Conservation (phyloP, 2,888 invertebrate species). For the Tetragnatha montana region DNA sequence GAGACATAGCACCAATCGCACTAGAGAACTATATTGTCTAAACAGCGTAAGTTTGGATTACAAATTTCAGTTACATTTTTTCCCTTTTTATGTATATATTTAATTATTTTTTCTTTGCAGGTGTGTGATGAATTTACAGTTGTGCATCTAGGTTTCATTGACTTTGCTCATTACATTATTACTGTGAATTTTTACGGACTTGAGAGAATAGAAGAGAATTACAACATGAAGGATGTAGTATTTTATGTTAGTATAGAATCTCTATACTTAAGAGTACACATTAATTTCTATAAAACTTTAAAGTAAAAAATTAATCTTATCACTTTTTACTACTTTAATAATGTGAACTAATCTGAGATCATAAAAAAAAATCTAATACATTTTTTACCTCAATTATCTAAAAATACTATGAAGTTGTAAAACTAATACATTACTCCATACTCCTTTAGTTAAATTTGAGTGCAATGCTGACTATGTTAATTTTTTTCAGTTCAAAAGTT, state of each 20-base stretch:
- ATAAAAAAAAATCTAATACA: too few relatives aligned
- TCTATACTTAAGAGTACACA: not conserved
- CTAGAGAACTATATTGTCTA: slow-evolving; percentile 88
- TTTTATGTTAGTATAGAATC: slow-evolving; percentile 73
- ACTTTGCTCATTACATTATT: slow-evolving; percentile 91
- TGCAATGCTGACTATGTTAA: slow-evolving; percentile 37
- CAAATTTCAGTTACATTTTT: not conserved
- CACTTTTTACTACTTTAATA: too few relatives aligned
- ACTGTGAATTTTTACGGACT: slow-evolving; percentile 89
- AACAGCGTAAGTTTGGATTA: slow-evolving; percentile 76
- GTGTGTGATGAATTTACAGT: slow-evolving; percentile 91
- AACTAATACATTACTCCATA: too few relatives aligned
- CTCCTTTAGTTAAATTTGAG: too few relatives aligned
- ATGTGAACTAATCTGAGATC: too few relatives aligned
- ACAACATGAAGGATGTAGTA: slow-evolving; percentile 80
- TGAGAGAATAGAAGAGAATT: slow-evolving; percentile 86
- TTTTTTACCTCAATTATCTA: too few relatives aligned
- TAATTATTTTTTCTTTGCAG: slow-evolving; percentile 76
- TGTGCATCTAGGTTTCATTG: slow-evolving; percentile 90
- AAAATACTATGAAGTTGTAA: too few relatives aligned
- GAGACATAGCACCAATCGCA: slow-evolving; percentile 85
- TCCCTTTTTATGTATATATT: not conserved
- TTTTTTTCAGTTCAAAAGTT: slow-evolving; percentile 91
- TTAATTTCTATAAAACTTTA: not conserved
- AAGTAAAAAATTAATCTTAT: not conserved